Evolutionary conservation across 2,888 invertebrate species (phyloP).

Genomic region (Adelognathus sp.): DNA sequence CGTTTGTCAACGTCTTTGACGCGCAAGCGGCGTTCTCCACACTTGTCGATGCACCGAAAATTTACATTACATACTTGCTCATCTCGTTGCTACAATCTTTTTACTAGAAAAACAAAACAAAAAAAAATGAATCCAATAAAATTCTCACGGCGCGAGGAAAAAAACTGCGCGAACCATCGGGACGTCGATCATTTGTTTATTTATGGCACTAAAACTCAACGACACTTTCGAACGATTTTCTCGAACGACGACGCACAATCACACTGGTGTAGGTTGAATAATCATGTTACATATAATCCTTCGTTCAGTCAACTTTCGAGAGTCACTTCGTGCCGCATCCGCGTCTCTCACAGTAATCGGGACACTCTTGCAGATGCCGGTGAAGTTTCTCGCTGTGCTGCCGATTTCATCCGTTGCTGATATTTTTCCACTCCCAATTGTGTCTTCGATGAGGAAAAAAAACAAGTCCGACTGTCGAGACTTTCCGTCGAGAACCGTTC

Average conservation of each 20-base stretch:
- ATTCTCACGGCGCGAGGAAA: conserved; percentile 43
- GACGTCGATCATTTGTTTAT: conserved; percentile 59
- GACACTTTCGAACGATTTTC: conserved; percentile 38
- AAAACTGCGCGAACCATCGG: conserved; percentile 54
- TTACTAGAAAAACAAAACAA: not conserved
- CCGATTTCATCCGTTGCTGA: too few species aligned
- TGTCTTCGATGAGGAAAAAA: not conserved
- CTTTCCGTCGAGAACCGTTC: not conserved
- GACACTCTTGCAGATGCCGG: too few species aligned
- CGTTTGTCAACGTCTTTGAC: conserved; percentile 29
- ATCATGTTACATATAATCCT: conserved; percentile 50
- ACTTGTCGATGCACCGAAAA: conserved; percentile 19
- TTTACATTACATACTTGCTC: too few species aligned
- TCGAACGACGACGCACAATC: conserved; percentile 62
- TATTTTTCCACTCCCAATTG: too few species aligned
- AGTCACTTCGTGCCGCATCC: not conserved
- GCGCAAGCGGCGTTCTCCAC: not conserved
- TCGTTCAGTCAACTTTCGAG: conserved; percentile 13
- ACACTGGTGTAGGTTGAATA: conserved; percentile 41
- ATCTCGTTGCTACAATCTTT: too few species aligned
- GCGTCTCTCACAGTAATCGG: not conserved
- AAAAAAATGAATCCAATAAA: not conserved
- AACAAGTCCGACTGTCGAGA: not conserved
- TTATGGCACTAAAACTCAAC: conserved; percentile 62
- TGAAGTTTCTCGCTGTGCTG: too few species aligned